Evolutionary conservation across 2,797 vertebrate species (phyloP), one percentile per base, ranked within the genome.

Genomic region (Amblyraja radiata): DNA sequence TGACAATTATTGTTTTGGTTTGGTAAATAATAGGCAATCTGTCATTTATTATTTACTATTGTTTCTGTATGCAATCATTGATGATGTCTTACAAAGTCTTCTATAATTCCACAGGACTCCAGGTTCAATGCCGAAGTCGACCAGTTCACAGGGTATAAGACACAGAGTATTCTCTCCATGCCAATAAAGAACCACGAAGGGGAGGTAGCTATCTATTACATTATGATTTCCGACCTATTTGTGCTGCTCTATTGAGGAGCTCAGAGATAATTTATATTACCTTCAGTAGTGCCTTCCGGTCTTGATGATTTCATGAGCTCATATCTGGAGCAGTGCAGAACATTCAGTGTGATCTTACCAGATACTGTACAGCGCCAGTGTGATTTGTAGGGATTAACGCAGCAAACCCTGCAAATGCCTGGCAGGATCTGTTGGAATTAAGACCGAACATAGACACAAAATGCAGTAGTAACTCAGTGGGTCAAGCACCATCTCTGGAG

Each of bases 51-150:
- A 54, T 54, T 54, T 54, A 54, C 46, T 54, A 54, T 54, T 54
- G 46, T 54, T 54, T 83, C 28, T 65, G 14, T 73, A 4, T 39
- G 46, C 10, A 68, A 88, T 36, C 28, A 18, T 7, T 18, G 39
- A 25, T 92, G 25, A 7, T n/a, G n/a, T 76, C 39, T 76, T 54
- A 92, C 73, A 92, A 11, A 92, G 16, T 76, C 16, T 92, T 76
- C 36, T 92, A 5, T 76, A 13, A 76, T 93, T 94, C 94, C 76
- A 94, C 93, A 99, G 99, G 99, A 99, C 95, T 97, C 98, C 90
- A 96, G 99, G 94, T 99, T 99, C 95, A 99, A 99, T 93, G 98
- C 98, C 58, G 99, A 99, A 95, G 98, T 99, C 5, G 99, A 99
- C 96, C 97, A 98, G 95, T 98, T 99, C 95, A 99, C 99, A 63